A percentile compares a stretch with the other conserved stretches of the same genome.
phyloP scores from a whole-genome alignment of 2,888 invertebrate species.

The Callinectes sapidus region DNA sequence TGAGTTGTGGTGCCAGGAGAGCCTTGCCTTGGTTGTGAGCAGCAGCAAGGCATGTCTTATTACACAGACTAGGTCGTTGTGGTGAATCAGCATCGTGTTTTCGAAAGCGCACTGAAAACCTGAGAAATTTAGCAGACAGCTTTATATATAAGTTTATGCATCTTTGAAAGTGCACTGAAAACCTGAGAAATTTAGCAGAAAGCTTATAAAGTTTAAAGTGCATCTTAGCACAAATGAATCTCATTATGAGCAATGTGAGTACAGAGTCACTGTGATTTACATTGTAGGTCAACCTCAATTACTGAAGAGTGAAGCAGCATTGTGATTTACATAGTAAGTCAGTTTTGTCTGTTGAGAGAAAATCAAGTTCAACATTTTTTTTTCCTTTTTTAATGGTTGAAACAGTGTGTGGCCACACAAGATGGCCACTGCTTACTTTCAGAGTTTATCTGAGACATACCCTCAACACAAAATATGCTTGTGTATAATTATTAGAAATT shows the following conservation, averaged over 20 bases:
- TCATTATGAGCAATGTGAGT: neutral
- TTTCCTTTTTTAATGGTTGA: neutral
- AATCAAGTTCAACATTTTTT: neutral
- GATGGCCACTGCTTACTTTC: neutral
- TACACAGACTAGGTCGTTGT: neutral
- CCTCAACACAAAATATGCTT: conserved; percentile 8
- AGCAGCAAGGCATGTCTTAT: too few relatives aligned
- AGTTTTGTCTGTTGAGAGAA: neutral
- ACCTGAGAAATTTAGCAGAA: too few relatives aligned
- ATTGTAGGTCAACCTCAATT: neutral
- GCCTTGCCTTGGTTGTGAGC: too few relatives aligned
- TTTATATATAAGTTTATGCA: too few relatives aligned
- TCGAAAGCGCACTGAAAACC: too few relatives aligned
- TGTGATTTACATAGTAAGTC: conserved; percentile 15
- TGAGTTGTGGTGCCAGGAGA: too few relatives aligned
- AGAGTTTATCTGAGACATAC: neutral
- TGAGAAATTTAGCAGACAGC: neutral
- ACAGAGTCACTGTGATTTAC: neutral
- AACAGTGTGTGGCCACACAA: neutral
- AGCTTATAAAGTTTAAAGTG: neutral
- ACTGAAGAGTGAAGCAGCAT: neutral
- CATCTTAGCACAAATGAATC: neutral
- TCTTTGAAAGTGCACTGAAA: too few relatives aligned
- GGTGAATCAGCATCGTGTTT: neutral
- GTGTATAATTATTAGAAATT: neutral